Percentiles rank a stretch among this genome's conserved stretches.
These are phyloP conservation scores for Achlya flavicornis DNA, from an alignment of 2,888 invertebrate species.

Conservation along the genomic window DNA sequence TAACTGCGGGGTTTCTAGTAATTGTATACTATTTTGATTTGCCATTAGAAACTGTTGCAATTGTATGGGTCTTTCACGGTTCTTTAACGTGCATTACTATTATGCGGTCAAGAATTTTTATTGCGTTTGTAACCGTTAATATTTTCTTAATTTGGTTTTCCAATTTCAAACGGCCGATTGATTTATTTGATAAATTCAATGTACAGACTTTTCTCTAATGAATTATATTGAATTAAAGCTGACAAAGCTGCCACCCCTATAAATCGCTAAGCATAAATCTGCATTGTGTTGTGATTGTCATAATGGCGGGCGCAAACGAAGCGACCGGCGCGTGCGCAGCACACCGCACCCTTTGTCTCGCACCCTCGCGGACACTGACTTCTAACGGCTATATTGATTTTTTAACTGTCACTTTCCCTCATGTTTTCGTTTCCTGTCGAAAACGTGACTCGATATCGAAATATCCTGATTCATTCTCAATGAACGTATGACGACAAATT, in stretches of 20 bases:
- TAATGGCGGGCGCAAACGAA: conserved; percentile 55
- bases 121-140: conserved; percentile 7
- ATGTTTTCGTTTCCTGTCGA: conserved; percentile 23
- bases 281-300: conserved; percentile 61
- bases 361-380: conserved; percentile 76
- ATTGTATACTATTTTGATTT: conserved; percentile 46
- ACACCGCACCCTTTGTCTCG: conserved; percentile 59
- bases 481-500: background rate
- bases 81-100: conserved; percentile 35
- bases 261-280: conserved; percentile 54
- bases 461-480: conserved; percentile 17
- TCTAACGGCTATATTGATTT: conserved; percentile 81
- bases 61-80: conserved; percentile 27
- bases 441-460: conserved; percentile 17
- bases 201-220: conserved; percentile 8
- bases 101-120: conserved; percentile 48
- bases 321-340: conserved; percentile 60
- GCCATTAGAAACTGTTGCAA: conserved; percentile 60
- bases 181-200: background rate
- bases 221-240: conserved; percentile 38
- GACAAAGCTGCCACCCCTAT: conserved; percentile 48
- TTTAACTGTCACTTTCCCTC: conserved; percentile 75
- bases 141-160: background rate
- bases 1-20: conserved; percentile 65
- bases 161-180: background rate